Percentiles rank a stretch among this genome's conserved stretches.
Conservation (phyloP, 2,888 invertebrate genomes). For the Lissocephala sabroskyi region DNA sequence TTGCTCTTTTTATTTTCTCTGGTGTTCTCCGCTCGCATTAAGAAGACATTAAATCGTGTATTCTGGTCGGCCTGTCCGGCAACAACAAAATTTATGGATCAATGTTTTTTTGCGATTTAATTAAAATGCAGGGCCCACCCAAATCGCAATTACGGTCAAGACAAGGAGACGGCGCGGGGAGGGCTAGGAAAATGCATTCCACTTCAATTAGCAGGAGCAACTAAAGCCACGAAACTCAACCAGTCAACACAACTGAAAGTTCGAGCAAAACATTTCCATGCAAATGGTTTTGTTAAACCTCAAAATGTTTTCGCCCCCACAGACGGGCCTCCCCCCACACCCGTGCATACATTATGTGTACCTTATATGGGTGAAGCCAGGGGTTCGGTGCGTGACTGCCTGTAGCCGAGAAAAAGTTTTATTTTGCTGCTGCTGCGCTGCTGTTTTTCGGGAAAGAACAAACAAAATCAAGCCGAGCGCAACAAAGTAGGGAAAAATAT, state of each 20-base stretch:
- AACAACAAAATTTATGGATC: too few species aligned
- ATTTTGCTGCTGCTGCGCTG: too few species aligned
- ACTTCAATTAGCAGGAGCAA: conserved; percentile 40
- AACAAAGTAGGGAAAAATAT: conserved; percentile 59
- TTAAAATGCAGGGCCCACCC: too few species aligned
- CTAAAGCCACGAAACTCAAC: background rate
- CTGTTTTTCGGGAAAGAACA: too few species aligned
- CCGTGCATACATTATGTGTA: conserved; percentile 5
- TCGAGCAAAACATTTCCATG: conserved; percentile 54
- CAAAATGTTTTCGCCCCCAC: conserved; percentile 46
- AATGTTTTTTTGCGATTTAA: too few species aligned
- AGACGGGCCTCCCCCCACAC: conserved; percentile 4
- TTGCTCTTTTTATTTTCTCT: too few species aligned
- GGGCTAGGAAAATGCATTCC: background rate
- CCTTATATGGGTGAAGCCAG: background rate
- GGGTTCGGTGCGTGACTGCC: conserved; percentile 32
- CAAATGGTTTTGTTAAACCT: conserved; percentile 55
- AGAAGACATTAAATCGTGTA: conserved; percentile 5
- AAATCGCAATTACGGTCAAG: too few species aligned
- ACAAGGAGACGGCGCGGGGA: too few species aligned
- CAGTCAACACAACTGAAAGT: conserved; percentile 24
- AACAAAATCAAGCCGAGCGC: conserved; percentile 62
- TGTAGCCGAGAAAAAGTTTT: conserved; percentile 35
- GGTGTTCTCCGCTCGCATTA: conserved; percentile 3
- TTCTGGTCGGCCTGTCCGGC: background rate